Base-by-base conservation (phyloP, 2,797 vertebrate species). In the Chromobotia macracanthus region DNA sequence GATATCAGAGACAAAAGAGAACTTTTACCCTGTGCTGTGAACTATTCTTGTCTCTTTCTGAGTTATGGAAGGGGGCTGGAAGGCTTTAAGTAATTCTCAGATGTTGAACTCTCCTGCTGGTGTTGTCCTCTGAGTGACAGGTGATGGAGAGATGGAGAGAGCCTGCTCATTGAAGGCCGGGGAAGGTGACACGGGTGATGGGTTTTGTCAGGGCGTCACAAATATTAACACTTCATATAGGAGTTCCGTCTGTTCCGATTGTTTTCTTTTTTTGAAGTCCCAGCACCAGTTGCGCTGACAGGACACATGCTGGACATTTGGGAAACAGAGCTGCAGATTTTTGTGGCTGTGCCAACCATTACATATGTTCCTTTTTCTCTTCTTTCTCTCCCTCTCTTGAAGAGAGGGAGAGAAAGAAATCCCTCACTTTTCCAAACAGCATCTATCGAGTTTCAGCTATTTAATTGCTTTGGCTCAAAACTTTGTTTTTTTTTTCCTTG, bases 261-360 rank as follows among this genome's bases (percentile, higher is more conserved):
- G 79, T 28, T 84, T 85, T 81, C 78, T 71, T 76, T 61, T 84
- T 74, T 58, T 74, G 38, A 44, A 77, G 71, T 48, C 18, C 55
- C 74, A 35, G 77, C 75, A 73, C 74, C 73, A 73, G 69, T 70
- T 81, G 76, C 41, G 58, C 77, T 80, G 80, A 81, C 75, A 73
- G 72, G 55, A 86, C 79, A 83, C 81, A 84, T 85, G 82, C 78
- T 82, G 38, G 73, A 82, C 72, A 83, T 75, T 82, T 15, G 58
- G 50, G 82, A 63, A 76, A 78, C 44, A 82, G 75, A 85, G 66
- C 38, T 86, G 28, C 63, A 77, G 73, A 86, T 86, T 88, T 82
- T 85, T 89, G 88, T 83, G 53, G 79, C 38, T 65, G 28, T 23
- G 87, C 88, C 88, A 89, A 84, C 65, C 76, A 86, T 85, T 84